Conservation (phyloP, 2,888 invertebrate genomes). For the Cosmorhoe ocellata region DNA sequence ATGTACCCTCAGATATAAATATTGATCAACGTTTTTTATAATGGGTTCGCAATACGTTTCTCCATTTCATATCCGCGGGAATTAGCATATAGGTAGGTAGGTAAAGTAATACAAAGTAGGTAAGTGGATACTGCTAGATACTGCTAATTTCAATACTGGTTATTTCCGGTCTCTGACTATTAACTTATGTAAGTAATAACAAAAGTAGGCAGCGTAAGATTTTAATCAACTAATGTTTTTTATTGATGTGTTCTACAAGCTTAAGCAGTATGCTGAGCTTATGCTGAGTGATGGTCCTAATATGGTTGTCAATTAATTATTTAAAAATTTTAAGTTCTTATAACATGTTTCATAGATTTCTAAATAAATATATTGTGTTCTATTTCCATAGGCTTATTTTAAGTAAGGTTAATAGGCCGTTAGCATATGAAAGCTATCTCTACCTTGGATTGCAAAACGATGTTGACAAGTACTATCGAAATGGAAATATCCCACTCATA, state of each 20-base stretch:
- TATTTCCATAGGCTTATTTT: no score
- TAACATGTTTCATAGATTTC: no score
- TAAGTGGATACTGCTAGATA: slow-evolving; percentile 1
- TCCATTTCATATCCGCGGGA: slow-evolving; percentile 54
- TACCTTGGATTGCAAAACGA: slow-evolving; percentile 10
- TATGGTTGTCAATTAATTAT: no score
- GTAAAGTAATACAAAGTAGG: slow-evolving; percentile 6
- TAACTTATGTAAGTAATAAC: not conserved
- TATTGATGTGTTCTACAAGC: no score
- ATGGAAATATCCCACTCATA: slow-evolving; percentile 15
- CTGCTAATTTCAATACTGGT: not conserved
- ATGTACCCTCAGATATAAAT: slow-evolving; percentile 14
- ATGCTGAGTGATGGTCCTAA: no score
- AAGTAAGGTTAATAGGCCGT: not conserved
- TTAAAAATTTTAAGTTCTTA: no score
- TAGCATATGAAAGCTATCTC: slow-evolving; percentile 1
- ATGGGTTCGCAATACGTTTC: slow-evolving; percentile 45
- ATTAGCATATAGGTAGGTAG: slow-evolving; percentile 48
- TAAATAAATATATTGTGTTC: no score
- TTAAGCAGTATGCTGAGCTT: no score
- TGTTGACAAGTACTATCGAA: slow-evolving; percentile 4
- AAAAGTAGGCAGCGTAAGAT: not conserved
- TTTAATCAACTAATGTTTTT: not conserved
- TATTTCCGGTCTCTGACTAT: slow-evolving; percentile 9
- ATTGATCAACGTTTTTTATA: slow-evolving; percentile 50